Conservation (phyloP, 1,140 invertebrate species). For the Acyrthosiphon pisum region DNA sequence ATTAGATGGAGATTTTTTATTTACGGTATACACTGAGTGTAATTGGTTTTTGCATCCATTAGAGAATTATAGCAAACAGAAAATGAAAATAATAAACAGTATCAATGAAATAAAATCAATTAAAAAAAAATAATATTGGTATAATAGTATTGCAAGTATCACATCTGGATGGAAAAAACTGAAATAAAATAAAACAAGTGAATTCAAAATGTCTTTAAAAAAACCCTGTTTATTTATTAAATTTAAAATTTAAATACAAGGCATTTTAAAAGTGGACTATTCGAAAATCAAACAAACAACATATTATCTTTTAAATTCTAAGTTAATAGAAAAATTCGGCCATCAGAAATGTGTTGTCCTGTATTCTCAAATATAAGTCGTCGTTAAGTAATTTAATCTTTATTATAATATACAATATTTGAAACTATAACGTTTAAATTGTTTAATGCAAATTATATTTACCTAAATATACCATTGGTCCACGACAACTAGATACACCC, state of each 20-base stretch:
- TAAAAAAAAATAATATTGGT: background rate
- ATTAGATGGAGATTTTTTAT: too few relatives aligned
- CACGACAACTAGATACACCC: too few relatives aligned
- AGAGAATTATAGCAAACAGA: too few relatives aligned
- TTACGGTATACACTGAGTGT: too few relatives aligned
- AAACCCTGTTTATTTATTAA: background rate
- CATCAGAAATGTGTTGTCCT: too few relatives aligned
- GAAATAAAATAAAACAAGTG: too few relatives aligned
- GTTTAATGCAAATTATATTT: background rate
- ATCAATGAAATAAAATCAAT: background rate
- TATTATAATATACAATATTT: background rate
- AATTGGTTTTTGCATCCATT: too few relatives aligned
- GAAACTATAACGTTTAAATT: background rate
- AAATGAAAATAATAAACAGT: too few relatives aligned
- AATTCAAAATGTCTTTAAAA: background rate
- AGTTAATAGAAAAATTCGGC: too few relatives aligned
- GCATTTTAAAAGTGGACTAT: background rate
- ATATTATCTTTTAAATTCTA: too few relatives aligned
- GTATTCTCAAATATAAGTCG: background rate
- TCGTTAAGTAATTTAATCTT: background rate
- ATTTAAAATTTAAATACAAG: background rate
- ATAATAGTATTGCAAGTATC: background rate
- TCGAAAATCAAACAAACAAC: too few relatives aligned
- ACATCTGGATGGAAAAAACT: background rate
- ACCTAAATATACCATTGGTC: too few relatives aligned